Conservation (phyloP, 1,140 invertebrate species). For the Cecropterus lyciades region DNA sequence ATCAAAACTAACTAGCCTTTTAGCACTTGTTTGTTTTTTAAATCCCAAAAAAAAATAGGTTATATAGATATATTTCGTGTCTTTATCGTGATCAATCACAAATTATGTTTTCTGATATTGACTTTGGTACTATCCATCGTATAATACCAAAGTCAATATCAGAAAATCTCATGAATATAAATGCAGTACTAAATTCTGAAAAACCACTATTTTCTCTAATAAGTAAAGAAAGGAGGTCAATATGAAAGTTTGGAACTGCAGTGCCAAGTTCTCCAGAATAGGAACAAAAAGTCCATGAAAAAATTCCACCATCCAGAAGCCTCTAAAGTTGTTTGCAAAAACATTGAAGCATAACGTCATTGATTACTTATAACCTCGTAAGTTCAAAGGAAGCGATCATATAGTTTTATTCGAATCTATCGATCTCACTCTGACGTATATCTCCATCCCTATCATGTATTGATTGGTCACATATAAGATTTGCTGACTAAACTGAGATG, state of each 20-base stretch:
- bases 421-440: constrained; percentile 3
- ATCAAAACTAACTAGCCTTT: too few relatives aligned
- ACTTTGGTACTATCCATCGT: too few relatives aligned
- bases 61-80: too few relatives aligned
- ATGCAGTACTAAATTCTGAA: too few relatives aligned
- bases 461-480: constrained; percentile 26
- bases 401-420: constrained; percentile 9
- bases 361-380: constrained; percentile 7
- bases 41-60: too few relatives aligned
- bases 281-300: constrained; percentile 19
- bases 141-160: too few relatives aligned
- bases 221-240: neutral
- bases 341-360: constrained; percentile 3
- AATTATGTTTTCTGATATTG: too few relatives aligned
- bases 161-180: too few relatives aligned
- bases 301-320: constrained; percentile 16
- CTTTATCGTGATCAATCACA: too few relatives aligned
- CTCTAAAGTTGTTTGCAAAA: constrained; percentile 18
- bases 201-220: neutral
- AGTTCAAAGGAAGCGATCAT: constrained; percentile 20
- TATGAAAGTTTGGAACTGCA: constrained; percentile 5
- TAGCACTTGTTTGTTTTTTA: too few relatives aligned
- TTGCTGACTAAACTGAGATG: constrained; percentile 11
- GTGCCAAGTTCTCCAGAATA: neutral
- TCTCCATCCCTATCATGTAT: constrained; percentile 2